Percentiles rank a stretch among this genome's conserved stretches.
These are phyloP conservation scores for Drosophila diplacantha DNA, from an alignment of 2,888 invertebrate genomes.

Conservation along the genomic window DNA sequence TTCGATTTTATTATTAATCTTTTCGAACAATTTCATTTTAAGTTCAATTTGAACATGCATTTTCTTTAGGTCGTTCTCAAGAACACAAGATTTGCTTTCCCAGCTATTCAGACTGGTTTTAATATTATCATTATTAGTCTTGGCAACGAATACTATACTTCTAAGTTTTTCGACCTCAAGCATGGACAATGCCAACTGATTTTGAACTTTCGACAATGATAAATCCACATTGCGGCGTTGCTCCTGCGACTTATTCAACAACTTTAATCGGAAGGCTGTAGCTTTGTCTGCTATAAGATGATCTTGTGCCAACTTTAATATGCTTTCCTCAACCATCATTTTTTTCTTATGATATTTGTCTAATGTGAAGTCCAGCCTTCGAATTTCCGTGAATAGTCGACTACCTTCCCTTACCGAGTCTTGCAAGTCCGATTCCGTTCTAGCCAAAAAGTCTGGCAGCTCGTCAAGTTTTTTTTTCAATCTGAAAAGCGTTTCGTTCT, in stretches of 20 bases:
- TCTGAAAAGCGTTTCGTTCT: constrained; percentile 79
- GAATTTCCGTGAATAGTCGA: constrained; percentile 71
- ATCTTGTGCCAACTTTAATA: constrained; percentile 82
- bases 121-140: constrained; percentile 61
- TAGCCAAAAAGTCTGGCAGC: constrained; percentile 80
- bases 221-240: constrained; percentile 77
- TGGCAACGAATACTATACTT: constrained; percentile 54
- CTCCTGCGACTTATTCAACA: constrained; percentile 78
- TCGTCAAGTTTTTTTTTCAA: constrained; percentile 81
- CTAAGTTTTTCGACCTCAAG: constrained; percentile 77
- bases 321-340: constrained; percentile 82
- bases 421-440: constrained; percentile 82
- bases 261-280: constrained; percentile 79
- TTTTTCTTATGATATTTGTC: constrained; percentile 80
- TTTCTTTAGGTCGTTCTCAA: constrained; percentile 78
- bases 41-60: constrained; percentile 78
- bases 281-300: constrained; percentile 85
- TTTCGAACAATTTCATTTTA: constrained; percentile 79
- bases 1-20: constrained; percentile 79
- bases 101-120: constrained; percentile 73
- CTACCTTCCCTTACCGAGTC: constrained; percentile 78
- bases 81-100: constrained; percentile 78
- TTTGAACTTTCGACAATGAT: constrained; percentile 78
- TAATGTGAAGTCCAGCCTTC: constrained; percentile 75
- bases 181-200: constrained; percentile 80